A percentile compares a stretch with the other conserved stretches of the same genome.
phyloP scores from a whole-genome alignment of 2,888 invertebrate species.

The Ypsolopha scabrella region DNA sequence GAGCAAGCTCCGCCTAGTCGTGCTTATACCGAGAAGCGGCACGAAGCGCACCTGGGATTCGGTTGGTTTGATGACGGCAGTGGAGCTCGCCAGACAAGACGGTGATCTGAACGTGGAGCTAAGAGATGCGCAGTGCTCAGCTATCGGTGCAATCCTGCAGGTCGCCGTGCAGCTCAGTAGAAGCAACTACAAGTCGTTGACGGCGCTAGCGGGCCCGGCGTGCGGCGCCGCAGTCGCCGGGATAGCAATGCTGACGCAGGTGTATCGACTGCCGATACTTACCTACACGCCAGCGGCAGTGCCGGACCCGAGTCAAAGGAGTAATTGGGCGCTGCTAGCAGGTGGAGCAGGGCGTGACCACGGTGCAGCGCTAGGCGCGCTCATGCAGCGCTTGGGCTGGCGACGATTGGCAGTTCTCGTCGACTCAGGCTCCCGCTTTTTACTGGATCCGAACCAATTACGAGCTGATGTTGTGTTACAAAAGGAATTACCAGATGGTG shows the following conservation, averaged over 20 bases:
- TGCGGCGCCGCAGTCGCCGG: constrained; percentile 46
- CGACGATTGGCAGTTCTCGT: constrained; percentile 32
- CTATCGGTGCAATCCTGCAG: constrained; percentile 37
- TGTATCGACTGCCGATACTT: constrained; percentile 38
- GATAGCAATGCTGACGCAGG: constrained; percentile 36
- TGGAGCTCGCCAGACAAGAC: constrained; percentile 20
- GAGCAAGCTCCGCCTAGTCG: constrained; percentile 27
- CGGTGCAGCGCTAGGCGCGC: constrained; percentile 21
- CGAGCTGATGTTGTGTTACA: constrained; percentile 28
- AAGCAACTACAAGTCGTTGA: constrained; percentile 33
- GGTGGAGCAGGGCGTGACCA: constrained; percentile 21
- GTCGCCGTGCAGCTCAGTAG: constrained; percentile 22
- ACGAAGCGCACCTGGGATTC: too few relatives aligned
- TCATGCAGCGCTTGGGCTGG: constrained; percentile 19
- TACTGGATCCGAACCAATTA: background rate
- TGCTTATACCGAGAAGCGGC: constrained; percentile 24
- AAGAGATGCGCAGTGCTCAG: constrained; percentile 41
- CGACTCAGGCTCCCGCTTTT: constrained; percentile 21
- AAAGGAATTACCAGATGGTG: constrained; percentile 45
- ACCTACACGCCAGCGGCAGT: constrained; percentile 39
- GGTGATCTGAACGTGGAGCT: constrained; percentile 23
- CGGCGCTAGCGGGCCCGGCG: constrained; percentile 46
- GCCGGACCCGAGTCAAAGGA: too few relatives aligned
- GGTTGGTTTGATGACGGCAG: constrained; percentile 8
- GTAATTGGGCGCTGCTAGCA: constrained; percentile 7